Conservation (phyloP, 2,797 vertebrate species). For the Luscinia luscinia region DNA sequence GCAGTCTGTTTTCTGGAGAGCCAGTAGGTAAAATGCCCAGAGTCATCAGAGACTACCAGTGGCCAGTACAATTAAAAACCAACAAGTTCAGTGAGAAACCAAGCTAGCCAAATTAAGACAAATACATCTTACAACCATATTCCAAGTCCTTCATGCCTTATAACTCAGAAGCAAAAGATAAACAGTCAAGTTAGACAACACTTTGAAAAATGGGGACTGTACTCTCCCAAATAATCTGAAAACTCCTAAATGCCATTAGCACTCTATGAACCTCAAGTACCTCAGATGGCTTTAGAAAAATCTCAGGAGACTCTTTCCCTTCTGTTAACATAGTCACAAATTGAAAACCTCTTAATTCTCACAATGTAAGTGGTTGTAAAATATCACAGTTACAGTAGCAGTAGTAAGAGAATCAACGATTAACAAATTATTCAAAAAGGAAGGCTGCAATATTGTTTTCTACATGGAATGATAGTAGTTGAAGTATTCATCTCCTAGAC, state of each 20-base stretch:
- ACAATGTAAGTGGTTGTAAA: neutral
- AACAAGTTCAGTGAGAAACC: neutral
- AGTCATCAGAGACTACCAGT: neutral
- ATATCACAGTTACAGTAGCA: neutral
- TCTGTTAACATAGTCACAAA: neutral
- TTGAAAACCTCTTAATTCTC: neutral
- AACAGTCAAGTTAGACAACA: neutral
- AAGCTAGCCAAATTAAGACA: neutral
- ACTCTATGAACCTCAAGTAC: neutral
- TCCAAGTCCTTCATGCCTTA: neutral
- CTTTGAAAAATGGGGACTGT: neutral
- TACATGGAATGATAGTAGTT: neutral
- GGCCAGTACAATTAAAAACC: neutral
- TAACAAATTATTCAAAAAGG: neutral
- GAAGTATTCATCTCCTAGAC: neutral
- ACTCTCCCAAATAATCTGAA: neutral
- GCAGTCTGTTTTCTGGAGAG: neutral
- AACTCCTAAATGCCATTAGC: neutral
- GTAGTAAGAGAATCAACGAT: neutral
- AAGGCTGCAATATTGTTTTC: neutral
- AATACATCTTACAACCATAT: neutral
- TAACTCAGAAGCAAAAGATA: neutral
- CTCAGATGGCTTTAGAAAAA: neutral
- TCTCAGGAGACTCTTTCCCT: neutral
- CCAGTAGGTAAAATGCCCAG: neutral